Evolutionary conservation across 2,113 vertebrate genomes (phyloP), one percentile per base, ranked within the genome.

Genomic region (Platysternon megacephalum): DNA sequence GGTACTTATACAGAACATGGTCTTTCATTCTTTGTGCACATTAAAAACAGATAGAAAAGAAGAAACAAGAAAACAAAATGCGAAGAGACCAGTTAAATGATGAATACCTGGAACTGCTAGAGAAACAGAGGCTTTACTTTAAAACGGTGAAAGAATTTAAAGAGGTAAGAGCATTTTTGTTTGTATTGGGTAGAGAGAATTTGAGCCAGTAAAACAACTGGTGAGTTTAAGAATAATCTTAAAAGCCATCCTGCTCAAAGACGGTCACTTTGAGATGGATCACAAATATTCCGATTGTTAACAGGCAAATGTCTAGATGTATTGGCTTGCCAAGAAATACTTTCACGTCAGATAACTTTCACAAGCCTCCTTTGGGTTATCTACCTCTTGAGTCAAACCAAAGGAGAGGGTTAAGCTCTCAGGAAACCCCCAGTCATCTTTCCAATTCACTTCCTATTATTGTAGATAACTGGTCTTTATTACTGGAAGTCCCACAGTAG

Each of bases 131-230:
- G 82, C 99, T 99, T 7, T 99, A 99, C 96, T 99, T 99, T 95
- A 99, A 99, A 98, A 99, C 99, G 0, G 99, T 99, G 86, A 99
- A 99, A 97, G 99, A 99, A 97, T 99, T 99, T 95, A 99, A 99
- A 97, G 99, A 99, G 99, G 99, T 99, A 98, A 98, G 97, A 94
- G 65, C 5, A 8, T 1, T 6, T 29, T 2, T 86, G 68, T 11
- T 88, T 0, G 53, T 17, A 51, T 42, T 26, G 72, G 21, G 12
- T 29, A 28, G 39, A 26, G 8, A 3, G 3, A 39, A 12, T 44
- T 80, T 29, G 76, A 80, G 11, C 78, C 68, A 19, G 5, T 48
- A 35, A 51, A 65, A 48, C 14, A 48, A 6, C 6, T n/a, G 6
- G 14, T 39, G 8, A 9, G n/a, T 58, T 79, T 28, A 19, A 19